Base-by-base conservation (phyloP, 2,113 vertebrate species). In the Hippocampus abdominalis region DNA sequence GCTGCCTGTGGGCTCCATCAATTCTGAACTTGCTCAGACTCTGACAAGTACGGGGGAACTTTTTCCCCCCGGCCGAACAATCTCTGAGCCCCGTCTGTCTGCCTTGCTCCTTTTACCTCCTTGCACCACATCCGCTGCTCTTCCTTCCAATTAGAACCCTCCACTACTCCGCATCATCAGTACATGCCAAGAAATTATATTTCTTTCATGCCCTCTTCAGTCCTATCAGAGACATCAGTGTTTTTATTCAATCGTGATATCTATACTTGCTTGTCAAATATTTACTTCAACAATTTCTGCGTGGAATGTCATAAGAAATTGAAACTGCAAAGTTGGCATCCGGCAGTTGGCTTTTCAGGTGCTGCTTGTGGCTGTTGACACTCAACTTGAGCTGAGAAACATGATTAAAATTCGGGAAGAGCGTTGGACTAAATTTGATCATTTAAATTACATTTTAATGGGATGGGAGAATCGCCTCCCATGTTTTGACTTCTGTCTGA, bases 11-110 rank as follows among this genome's bases (percentile, higher is more conserved):
- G 90, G 82, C 91, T 92, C 81, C 85, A 88, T 88, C 90, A 87
- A 88, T 89, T 92, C 88, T 90, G 86, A 90, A 72, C 77, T 83
- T 92, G 77, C 76, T 88, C 80, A 90, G 92, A 92, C 86, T 91
- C 83, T 91, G 91, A 92, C 87, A 92, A 89, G 86, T 84, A 86
- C 65, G 64, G 40, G 54, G 89, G 90, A 76, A 85, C 72, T 88
- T 90, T 85, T 70, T 70, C 77, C 87, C 88, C 84, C 75, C 36
- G 81, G 88, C 85, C 87, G 68, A 56, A 29, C 76, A 78, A 86
- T 88, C 79, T 69, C 68, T 57, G 67, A 74, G 46, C 77, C 82
- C 84, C 79, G 76, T 68, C 66, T 72, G 77, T 73, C 84, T 80
- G 46, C 49, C 51, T 15, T 67, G 67, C 65, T 79, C 69, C 71